Percentiles rank a stretch among this genome's conserved stretches.
Evolutionary conservation across 2,888 invertebrate species (phyloP).

Genomic region (Ectropis crepuscularia): DNA sequence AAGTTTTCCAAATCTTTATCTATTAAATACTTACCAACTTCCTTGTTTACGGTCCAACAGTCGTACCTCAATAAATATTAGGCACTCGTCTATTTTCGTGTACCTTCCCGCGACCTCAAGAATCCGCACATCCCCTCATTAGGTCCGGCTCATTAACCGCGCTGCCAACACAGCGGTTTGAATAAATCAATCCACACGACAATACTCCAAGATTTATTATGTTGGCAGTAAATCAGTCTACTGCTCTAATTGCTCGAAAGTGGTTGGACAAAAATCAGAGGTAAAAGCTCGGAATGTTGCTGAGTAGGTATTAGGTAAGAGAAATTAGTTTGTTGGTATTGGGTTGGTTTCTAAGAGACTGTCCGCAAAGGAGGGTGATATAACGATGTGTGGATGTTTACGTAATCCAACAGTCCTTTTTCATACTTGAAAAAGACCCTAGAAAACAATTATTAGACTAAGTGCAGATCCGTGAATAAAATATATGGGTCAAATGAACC

Average conservation of each 20-base stretch:
- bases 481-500: no score
- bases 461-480: no score
- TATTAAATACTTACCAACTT: no score
- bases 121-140: slow-evolving; percentile 44
- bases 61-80: neutral
- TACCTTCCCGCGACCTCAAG: slow-evolving; percentile 32
- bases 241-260: slow-evolving; percentile 56
- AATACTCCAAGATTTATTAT: slow-evolving; percentile 62
- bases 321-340: neutral
- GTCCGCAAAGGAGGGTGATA: neutral
- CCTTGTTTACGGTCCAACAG: no score
- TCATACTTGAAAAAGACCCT: no score
- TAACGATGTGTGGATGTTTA: neutral
- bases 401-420: no score
- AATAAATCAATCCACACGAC: slow-evolving; percentile 59
- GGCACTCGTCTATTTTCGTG: slow-evolving; percentile 20
- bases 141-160: slow-evolving; percentile 52
- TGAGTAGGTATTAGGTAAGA: neutral
- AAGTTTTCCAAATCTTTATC: no score
- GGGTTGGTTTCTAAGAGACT: no score
- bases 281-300: slow-evolving; percentile 10
- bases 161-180: slow-evolving; percentile 50
- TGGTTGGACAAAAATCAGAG: slow-evolving; percentile 53
- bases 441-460: no score
- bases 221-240: slow-evolving; percentile 62